A percentile compares a stretch with the other conserved stretches of the same genome.
Conservation (phyloP, 2,113 vertebrate genomes). For the Micronycteris hirsuta region DNA sequence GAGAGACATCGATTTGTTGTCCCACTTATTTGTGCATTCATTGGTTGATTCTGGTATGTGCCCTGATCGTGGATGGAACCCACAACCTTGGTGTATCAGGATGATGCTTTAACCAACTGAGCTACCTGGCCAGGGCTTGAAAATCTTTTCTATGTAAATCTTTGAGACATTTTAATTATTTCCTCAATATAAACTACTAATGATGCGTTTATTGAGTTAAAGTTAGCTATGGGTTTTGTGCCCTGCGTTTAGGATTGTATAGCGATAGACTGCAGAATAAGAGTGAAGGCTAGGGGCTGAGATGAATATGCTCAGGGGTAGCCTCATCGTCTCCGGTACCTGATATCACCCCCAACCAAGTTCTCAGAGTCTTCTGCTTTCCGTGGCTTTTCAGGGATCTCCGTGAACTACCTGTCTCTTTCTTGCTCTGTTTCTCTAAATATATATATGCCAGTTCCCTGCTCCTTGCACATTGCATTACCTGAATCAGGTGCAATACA, state of each 20-base stretch:
- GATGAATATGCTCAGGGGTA: background rate
- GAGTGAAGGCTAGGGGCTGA: background rate
- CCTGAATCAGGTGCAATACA: background rate
- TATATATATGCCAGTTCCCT: background rate
- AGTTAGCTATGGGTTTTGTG: background rate
- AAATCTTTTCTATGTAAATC: background rate
- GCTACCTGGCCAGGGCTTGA: too few relatives aligned
- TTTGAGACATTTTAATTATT: background rate
- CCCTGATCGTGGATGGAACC: too few relatives aligned
- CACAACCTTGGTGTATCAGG: too few relatives aligned
- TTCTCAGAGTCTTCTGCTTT: background rate
- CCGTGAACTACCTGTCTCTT: background rate
- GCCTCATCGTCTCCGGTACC: background rate
- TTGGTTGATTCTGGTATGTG: too few relatives aligned
- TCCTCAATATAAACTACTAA: background rate
- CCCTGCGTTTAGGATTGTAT: background rate
- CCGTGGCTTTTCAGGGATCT: background rate
- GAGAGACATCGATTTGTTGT: too few relatives aligned
- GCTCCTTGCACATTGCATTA: background rate
- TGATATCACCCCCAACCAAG: background rate
- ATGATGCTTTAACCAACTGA: too few relatives aligned
- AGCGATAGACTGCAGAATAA: background rate
- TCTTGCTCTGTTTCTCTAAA: too few relatives aligned
- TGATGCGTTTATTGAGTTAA: background rate
- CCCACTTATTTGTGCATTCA: too few relatives aligned